Conservation (phyloP, 2,113 vertebrate species). For the Periophthalmus modestus region DNA sequence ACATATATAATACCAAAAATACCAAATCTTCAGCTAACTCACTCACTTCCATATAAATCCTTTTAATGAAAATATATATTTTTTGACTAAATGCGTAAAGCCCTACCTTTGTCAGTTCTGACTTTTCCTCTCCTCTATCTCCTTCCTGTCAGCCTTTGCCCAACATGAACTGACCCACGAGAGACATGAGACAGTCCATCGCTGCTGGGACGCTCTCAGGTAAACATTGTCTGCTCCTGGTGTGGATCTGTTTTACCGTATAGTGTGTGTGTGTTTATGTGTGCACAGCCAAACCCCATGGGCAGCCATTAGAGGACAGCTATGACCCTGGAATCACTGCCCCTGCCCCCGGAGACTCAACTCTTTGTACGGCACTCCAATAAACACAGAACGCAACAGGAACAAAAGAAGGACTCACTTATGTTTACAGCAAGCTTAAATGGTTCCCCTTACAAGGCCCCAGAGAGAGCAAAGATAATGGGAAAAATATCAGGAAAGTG, state of each 20-base stretch:
- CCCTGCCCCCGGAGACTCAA: neutral
- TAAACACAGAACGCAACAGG: neutral
- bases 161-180: conserved; percentile 30
- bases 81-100: too few species aligned
- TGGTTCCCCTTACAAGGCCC: neutral
- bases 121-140: neutral
- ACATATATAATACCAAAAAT: too few species aligned
- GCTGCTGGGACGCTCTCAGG: conserved; percentile 22
- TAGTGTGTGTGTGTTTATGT: neutral
- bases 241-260: neutral
- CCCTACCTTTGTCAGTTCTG: neutral
- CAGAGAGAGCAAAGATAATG: neutral
- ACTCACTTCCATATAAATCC: too few species aligned
- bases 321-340: conserved; percentile 6
- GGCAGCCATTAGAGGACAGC: conserved; percentile 32
- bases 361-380: neutral
- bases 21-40: too few species aligned
- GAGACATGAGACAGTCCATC: conserved; percentile 11
- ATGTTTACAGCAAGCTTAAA: conserved; percentile 12
- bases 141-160: conserved; percentile 18
- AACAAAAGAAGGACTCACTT: neutral
- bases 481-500: neutral
- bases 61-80: too few species aligned
- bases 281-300: neutral
- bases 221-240: conserved; percentile 25